Conservation (phyloP, 2,797 vertebrate species). For the Phylloscopus collybita region DNA sequence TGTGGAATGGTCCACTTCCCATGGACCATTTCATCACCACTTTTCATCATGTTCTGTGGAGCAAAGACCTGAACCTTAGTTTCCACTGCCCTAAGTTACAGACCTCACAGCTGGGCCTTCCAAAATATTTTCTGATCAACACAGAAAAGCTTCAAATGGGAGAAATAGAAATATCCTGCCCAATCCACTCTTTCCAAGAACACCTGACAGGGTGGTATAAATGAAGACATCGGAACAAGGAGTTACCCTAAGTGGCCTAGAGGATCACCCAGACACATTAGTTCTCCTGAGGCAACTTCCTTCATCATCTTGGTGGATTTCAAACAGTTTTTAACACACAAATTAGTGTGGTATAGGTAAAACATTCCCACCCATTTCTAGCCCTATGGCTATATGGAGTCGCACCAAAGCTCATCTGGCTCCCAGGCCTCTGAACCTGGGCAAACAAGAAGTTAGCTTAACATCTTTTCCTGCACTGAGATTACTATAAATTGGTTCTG, state of each 20-base stretch:
- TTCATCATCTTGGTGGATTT: background rate
- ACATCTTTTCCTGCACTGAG: background rate
- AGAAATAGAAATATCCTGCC: background rate
- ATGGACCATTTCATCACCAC: no score
- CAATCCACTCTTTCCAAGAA: background rate
- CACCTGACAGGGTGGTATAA: fast-evolving
- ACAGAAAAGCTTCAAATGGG: background rate
- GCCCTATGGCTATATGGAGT: background rate
- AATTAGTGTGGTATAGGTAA: background rate
- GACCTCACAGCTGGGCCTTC: background rate
- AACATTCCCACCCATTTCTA: background rate
- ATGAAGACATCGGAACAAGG: background rate
- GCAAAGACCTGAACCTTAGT: background rate
- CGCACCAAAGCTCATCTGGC: background rate
- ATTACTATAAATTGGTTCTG: background rate
- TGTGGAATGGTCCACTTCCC: background rate
- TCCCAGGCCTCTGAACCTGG: background rate
- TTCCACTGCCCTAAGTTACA: background rate
- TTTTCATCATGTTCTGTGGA: background rate
- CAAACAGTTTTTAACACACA: background rate
- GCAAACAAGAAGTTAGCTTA: background rate
- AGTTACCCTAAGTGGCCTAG: background rate
- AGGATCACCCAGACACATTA: background rate
- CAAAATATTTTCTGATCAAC: background rate
- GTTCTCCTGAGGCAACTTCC: background rate